Evolutionary conservation across 2,888 invertebrate species (phyloP), one percentile per base, ranked within the genome.

Genomic region (Tipula confusa): DNA sequence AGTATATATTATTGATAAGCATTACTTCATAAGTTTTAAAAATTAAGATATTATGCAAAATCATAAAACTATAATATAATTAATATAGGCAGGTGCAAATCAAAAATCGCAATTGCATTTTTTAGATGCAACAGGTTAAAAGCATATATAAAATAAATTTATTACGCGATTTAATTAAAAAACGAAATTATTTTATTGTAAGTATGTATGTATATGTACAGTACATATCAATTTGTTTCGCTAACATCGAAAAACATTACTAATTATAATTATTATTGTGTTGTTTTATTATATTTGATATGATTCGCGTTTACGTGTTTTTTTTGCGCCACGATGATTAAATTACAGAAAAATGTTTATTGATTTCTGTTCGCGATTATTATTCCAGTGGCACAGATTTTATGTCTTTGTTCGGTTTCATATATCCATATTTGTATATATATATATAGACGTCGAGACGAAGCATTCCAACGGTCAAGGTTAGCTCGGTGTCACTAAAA

Each of bases 351-450:
- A 48, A 48, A 48, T 48, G 48, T 48, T 48, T 48, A 48, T 48
- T 48, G 48, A 48, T 48, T 48, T 48, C 48, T 48, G 48, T 48
- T 2, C 4, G 38, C 38, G 18, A 48, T 48, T 48, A 48, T 48
- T 48, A 48, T 48, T 48, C 48, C 48, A 48, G 48, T 48, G 48
- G 48, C 48, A 48, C 48, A 48, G 48, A 48, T 48, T 48, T 33
- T 6, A 1, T 2, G 6, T 33, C 33, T 3, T 48, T 48, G 48
- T 18, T 48, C 11, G 15, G 18, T 18, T 48, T 48, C 2, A 18
- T 48, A 48, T 15, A 15, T 38, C n/a, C n/a, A n/a, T n/a, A n/a
- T n/a, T n/a, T n/a, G 15, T 18, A 15, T n/a, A n/a, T n/a, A 48
- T 48, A 48, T 18, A 48, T 18, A 48, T 48, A 48, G n/a, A 15